phyloP scores from a whole-genome alignment of 1,140 invertebrate genomes.

The Drosophila eugracilis region DNA sequence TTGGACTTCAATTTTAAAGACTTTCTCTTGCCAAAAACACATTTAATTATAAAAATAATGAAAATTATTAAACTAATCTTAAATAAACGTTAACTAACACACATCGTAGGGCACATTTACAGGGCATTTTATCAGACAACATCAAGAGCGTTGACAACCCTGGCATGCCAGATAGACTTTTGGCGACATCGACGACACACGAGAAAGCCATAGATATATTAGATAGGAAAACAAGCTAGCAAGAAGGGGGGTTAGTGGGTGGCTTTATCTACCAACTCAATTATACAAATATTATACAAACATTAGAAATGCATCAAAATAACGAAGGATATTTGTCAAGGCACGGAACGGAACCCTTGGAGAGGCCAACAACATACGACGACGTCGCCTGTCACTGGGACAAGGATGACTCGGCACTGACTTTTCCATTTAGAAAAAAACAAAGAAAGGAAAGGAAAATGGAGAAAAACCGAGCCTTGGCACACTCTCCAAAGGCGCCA shows the following conservation, averaged over 20 bases:
- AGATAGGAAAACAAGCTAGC: constrained; percentile 2
- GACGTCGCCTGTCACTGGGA: constrained; percentile 22
- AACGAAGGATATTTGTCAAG: constrained; percentile 72
- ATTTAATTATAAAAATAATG: too few relatives aligned
- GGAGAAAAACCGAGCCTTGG: constrained; percentile 31
- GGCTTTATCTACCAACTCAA: constrained; percentile 70
- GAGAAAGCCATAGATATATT: constrained; percentile 7
- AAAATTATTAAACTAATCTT: too few relatives aligned
- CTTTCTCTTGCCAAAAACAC: too few relatives aligned
- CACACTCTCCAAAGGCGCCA: constrained; percentile 31
- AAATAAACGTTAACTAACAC: too few relatives aligned
- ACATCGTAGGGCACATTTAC: constrained; percentile 4
- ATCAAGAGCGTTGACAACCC: constrained; percentile 41
- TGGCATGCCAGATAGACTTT: constrained; percentile 41
- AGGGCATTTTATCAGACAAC: constrained; percentile 18
- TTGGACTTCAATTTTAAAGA: too few relatives aligned
- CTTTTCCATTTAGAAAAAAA: neutral
- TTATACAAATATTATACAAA: constrained; percentile 80
- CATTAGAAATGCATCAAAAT: constrained; percentile 82
- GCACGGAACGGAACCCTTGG: constrained; percentile 52
- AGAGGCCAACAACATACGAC: neutral
- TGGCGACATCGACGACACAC: constrained; percentile 69
- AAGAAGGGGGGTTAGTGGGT: neutral
- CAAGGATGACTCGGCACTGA: constrained; percentile 33
- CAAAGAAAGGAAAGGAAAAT: too few relatives aligned